Evolutionary conservation across 2,113 vertebrate genomes (phyloP).

Genomic region (Hydrolagus affinis): DNA sequence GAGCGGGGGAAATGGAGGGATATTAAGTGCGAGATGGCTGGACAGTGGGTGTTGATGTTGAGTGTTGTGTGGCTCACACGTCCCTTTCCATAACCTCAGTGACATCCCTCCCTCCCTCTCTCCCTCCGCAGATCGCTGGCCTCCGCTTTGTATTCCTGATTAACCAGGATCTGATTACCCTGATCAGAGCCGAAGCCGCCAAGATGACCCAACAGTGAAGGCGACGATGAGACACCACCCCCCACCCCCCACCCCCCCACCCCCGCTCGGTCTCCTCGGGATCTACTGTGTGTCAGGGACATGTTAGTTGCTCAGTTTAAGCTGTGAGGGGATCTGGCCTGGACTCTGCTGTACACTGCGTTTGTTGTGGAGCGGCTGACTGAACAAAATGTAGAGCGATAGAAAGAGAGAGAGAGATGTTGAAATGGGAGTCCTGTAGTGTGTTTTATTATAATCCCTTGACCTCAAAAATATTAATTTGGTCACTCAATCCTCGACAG

Average conservation of each 20-base stretch:
- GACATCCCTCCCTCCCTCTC: background rate
- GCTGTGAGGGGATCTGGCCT: background rate
- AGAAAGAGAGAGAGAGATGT: too few relatives aligned
- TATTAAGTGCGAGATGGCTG: too few relatives aligned
- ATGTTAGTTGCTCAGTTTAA: background rate
- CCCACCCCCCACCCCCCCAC: too few relatives aligned
- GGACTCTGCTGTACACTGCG: background rate
- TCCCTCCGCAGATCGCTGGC: constrained; percentile 70
- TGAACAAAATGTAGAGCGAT: background rate
- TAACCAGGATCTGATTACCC: constrained; percentile 87
- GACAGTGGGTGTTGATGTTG: background rate
- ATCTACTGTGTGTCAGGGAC: too few relatives aligned
- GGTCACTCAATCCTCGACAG: too few relatives aligned
- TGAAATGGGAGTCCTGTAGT: too few relatives aligned
- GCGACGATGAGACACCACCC: too few relatives aligned
- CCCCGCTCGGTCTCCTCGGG: too few relatives aligned
- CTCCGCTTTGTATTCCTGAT: constrained; percentile 93
- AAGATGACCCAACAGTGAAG: constrained; percentile 81
- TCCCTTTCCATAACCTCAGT: background rate
- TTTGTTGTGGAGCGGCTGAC: background rate
- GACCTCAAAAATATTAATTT: too few relatives aligned
- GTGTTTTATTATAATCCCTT: too few relatives aligned
- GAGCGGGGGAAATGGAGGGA: too few relatives aligned
- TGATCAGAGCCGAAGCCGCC: constrained; percentile 88
- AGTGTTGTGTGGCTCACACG: too few relatives aligned